Evolutionary conservation across 2,113 vertebrate genomes (phyloP), one percentile per base, ranked within the genome.

Genomic region (Ciconia maguari): DNA sequence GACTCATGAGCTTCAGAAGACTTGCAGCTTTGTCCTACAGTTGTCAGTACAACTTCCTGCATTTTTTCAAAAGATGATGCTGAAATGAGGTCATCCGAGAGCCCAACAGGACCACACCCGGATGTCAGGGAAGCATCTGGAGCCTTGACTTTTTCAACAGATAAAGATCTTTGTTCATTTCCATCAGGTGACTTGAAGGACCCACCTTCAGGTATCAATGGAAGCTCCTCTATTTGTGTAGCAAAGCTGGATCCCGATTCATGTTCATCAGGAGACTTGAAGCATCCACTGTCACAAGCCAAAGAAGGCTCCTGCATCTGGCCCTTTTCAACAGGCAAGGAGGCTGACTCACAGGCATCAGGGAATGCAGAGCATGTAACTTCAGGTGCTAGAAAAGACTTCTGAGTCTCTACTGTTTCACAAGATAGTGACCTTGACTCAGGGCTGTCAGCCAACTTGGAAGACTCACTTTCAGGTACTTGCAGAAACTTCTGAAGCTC

Each of bases 131-230:
- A 89, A 92, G 65, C 60, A 75, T 66, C 55, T 15, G 85, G 26
- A 46, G 29, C n/a, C 38, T 77, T 81, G 44, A 86, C 16, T 52
- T 83, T 87, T 91, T 94, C 93, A 61, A 89, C 29, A 82, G 77
- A 52, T 38, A 78, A 75, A 51, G 84, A 90, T 11, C 41, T 66
- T 32, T 64, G 91, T 9, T 91, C 92, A 29, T 57, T 84, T 89
- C n/a, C 96, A 79, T 90, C 97, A 26, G 93, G 92, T 78, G 98
- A 98, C 30, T 94, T 94, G 46, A 98, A 98, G 36, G 96, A 96
- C 38, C 95, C 94, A 48, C 72, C 93, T 85, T 94, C 96, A 92
- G 98, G 96, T 26, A 96, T 83, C 79, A 97, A 78, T 0, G 94
- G 94, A 86, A 94, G 91, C 32, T 97, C 96, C 22, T 76, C 87